Evolutionary conservation across 2,113 vertebrate genomes (phyloP).

Genomic region (Tylochromis polylepis): DNA sequence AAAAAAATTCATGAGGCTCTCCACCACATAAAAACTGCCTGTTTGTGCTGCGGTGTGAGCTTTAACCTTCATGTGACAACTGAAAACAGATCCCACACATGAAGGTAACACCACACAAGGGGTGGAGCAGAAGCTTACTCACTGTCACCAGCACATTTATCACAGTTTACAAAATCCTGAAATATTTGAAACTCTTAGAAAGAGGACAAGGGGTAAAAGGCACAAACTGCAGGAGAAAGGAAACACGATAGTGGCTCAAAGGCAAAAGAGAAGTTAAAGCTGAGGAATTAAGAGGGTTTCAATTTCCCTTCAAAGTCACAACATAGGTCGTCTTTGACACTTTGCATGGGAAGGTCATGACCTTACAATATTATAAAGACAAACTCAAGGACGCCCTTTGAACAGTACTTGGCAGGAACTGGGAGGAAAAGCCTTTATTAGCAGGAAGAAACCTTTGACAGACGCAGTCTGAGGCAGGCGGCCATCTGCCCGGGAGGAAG

Average conservation of each 20-base stretch:
- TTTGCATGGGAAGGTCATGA: neutral
- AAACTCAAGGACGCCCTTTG: neutral
- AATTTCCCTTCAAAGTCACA: neutral
- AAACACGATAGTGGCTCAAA: neutral
- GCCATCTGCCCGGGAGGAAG: neutral
- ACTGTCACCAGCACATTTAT: neutral
- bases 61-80: rapidly evolving
- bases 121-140: too few relatives aligned
- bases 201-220: neutral
- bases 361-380: neutral
- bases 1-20: rapidly evolving
- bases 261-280: neutral
- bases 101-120: too few relatives aligned
- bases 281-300: neutral
- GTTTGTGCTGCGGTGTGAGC: neutral
- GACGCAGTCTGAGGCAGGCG: neutral
- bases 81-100: neutral
- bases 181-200: neutral
- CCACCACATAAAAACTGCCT: rapidly evolving
- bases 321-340: neutral
- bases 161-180: rapidly evolving
- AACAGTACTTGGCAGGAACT: neutral
- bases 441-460: neutral
- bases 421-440: neutral
- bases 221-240: neutral